phyloP scores from a whole-genome alignment of 2,113 vertebrate species.

The Pao palembangensis region DNA sequence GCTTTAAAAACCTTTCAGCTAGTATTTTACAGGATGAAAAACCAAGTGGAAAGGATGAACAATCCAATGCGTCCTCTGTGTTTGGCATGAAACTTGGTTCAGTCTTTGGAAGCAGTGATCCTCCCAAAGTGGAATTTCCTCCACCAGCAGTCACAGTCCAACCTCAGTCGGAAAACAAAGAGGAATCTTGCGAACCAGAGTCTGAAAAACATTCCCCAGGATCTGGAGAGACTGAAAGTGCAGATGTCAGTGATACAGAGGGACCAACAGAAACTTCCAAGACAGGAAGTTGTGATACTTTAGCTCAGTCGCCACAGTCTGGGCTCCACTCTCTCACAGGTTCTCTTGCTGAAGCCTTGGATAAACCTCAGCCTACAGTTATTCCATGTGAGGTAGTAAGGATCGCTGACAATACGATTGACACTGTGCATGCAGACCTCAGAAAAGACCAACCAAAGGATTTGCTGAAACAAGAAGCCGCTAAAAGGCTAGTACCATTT shows the following conservation, averaged over 20 bases:
- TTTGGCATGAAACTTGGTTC: conserved; percentile 83
- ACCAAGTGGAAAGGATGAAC: conserved; percentile 57
- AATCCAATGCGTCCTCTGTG: conserved; percentile 61
- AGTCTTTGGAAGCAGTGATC: conserved; percentile 74
- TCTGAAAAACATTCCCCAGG: conserved; percentile 48
- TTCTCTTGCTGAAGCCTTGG: conserved; percentile 39
- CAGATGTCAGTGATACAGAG: conserved; percentile 67
- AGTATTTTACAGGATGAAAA: conserved; percentile 83
- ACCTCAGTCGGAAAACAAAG: conserved; percentile 42
- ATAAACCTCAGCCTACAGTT: conserved; percentile 47
- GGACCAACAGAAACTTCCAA: conserved; percentile 54
- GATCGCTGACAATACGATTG: conserved; percentile 26
- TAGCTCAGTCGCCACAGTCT: conserved; percentile 45
- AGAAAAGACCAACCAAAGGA: conserved; percentile 49
- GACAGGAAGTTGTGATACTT: conserved; percentile 61
- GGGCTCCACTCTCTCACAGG: conserved; percentile 21
- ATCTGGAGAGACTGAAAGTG: conserved; percentile 63
- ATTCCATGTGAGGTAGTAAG: conserved; percentile 34
- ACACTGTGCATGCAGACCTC: conserved; percentile 30
- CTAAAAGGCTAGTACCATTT: conserved; percentile 87
- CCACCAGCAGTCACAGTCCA: conserved; percentile 27
- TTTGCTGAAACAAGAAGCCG: conserved; percentile 56
- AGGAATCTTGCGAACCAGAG: conserved; percentile 39
- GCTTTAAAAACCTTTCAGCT: conserved; percentile 84
- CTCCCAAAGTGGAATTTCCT: conserved; percentile 51